Evolutionary conservation across 2,113 vertebrate species (phyloP).

Genomic region (Scomber colias): DNA sequence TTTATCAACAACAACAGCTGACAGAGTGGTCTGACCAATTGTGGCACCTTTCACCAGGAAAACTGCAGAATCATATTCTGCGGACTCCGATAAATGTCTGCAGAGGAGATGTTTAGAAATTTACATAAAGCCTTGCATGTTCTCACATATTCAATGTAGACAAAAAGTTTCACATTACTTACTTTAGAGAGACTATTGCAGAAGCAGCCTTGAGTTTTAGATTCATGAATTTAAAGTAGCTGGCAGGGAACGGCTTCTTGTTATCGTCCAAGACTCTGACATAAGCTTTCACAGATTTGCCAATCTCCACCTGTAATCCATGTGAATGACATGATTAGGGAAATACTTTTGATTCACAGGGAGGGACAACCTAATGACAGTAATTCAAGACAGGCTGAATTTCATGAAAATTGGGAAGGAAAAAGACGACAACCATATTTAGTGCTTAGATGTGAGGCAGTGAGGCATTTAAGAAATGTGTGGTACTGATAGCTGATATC

Average conservation of each 20-base stretch:
- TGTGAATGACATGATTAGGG: constrained; percentile 21
- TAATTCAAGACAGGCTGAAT: constrained; percentile 27
- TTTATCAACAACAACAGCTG: constrained; percentile 87
- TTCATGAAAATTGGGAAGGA: neutral
- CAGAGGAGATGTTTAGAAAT: constrained; percentile 9
- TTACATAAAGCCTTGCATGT: neutral
- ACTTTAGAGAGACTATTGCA: constrained; percentile 91
- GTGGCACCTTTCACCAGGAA: constrained; percentile 89
- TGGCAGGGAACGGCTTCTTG: constrained; percentile 92
- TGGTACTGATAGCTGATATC: constrained; percentile 40
- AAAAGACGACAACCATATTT: constrained; percentile 17
- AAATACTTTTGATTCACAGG: constrained; percentile 35
- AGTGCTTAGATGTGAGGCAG: neutral
- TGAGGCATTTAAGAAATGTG: constrained; percentile 38
- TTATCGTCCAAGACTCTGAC: constrained; percentile 92
- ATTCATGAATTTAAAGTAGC: constrained; percentile 92
- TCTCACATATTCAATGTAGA: constrained; percentile 5
- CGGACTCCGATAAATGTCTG: constrained; percentile 86
- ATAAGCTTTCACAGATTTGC: constrained; percentile 91
- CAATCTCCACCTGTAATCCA: constrained; percentile 93
- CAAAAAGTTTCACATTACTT: constrained; percentile 71
- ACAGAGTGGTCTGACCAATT: constrained; percentile 92
- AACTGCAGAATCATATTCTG: constrained; percentile 88
- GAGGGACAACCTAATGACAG: constrained; percentile 21
- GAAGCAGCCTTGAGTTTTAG: constrained; percentile 91